Conservation (phyloP, 1,140 invertebrate genomes). For the Heliconius melpomene region DNA sequence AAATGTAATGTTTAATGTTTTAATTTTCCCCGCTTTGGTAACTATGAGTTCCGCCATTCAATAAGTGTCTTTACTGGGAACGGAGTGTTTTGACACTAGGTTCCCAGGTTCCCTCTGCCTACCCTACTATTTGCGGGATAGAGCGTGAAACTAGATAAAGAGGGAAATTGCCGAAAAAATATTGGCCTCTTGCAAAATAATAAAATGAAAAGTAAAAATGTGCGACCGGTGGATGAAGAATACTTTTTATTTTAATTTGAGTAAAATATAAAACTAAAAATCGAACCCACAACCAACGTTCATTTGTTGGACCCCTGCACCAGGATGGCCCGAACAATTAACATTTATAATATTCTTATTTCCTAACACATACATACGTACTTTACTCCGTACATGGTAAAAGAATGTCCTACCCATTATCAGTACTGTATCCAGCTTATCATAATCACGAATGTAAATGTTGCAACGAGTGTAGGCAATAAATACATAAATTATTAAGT, state of each 20-base stretch:
- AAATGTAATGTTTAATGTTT: neutral
- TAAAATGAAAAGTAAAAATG: too few species aligned
- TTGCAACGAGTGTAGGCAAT: neutral
- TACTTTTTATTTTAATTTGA: too few species aligned
- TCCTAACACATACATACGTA: neutral
- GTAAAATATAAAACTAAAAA: neutral
- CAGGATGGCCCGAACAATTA: neutral
- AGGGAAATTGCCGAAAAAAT: too few species aligned
- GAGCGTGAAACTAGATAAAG: neutral
- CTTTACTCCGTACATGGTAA: neutral
- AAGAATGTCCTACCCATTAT: neutral
- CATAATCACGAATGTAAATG: neutral
- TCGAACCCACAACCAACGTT: neutral
- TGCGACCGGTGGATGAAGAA: too few species aligned
- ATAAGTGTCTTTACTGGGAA: too few species aligned
- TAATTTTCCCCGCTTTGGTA: neutral
- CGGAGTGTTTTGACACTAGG: too few species aligned
- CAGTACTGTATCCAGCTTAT: constrained; percentile 1
- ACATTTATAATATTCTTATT: neutral
- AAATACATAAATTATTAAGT: neutral
- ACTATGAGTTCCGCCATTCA: neutral
- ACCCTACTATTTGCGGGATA: neutral
- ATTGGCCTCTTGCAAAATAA: too few species aligned
- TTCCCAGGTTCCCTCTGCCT: neutral
- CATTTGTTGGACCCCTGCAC: neutral